Base-by-base conservation (phyloP, 2,888 invertebrate genomes). In the Brachyopa scutellaris region DNA sequence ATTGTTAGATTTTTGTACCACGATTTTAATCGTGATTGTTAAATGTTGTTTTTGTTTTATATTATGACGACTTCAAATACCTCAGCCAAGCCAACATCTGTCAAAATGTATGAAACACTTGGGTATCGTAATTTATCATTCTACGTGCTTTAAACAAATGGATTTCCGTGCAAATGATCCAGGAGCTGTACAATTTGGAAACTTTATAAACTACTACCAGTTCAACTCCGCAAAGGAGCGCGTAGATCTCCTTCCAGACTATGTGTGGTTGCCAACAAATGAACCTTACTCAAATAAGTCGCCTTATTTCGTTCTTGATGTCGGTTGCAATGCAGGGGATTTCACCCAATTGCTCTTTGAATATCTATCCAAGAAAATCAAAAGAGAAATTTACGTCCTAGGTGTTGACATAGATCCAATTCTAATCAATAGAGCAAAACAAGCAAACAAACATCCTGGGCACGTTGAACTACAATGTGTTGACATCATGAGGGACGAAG, bases 131-230 rank as follows among this genome's bases (percentile, higher is more conserved):
- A n/a, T n/a, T n/a, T n/a, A n/a, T n/a, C n/a, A n/a, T n/a, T n/a
- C n/a, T n/a, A n/a, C n/a, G n/a, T n/a, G n/a, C n/a, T n/a, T n/a
- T n/a, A n/a, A n/a, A n/a, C n/a, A 0, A 29, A 89, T 89, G 89
- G 86, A 89, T 19, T 88, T 85, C n/a, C 87, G 87, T 1, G 85
- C 84, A 2, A 86, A 91, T 67, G 93, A 95, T 89, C 96, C 96
- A 11, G 96, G 96, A 17, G 95, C 96, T 31, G 94, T 94, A 0
- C 93, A 93, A 88, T 93, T 92, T 91, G 97, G 97, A 61, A 97
- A 97, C 90, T 97, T 97, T 86, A 96, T 95, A 74, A 96, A 97
- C 90, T 97, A 97, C 88, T 97, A 97, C 88, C 91, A 94, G 84
- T 97, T 97, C 87, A 94, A 96, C 90, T 93, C 94, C 62, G 93